Evolutionary conservation across 2,888 invertebrate species (phyloP), one percentile per base, ranked within the genome.

Genomic region (Papilio demoleus): DNA sequence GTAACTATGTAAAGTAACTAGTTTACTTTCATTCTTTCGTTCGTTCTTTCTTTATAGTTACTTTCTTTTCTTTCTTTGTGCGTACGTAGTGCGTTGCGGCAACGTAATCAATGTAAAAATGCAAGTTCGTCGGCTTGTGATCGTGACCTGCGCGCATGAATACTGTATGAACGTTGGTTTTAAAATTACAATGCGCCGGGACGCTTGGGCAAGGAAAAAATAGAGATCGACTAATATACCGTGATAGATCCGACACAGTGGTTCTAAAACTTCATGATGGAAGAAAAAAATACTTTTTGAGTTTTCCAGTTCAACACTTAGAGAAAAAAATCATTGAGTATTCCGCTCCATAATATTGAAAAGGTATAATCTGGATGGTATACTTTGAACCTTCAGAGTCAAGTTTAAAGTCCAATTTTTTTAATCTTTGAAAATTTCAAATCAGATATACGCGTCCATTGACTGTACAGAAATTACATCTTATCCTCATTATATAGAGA

Each of bases 61-160:
- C 31, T 6, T 38, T 14, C 38, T 11, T 38, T 38, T 12, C 12
- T 36, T 36, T 36, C 38, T 38, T 38, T 38, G 38, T 38, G 38
- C 17, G 63, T 58, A 56, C 68, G 56, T 58, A 62, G 22, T 79
- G 79, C 79, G 81, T 83, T 85, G 84, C 85, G 82, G 80, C 79
- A 82, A 86, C 79, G 82, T 84, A 84, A 86, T 85, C 84, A 84
- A 83, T 86, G 84, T 87, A 88, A 90, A 90, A 90, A 90, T 86
- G 85, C 85, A 85, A 83, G 90, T 90, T 89, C 88, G 87, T 79
- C 79, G 86, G 83, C 88, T 91, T 83, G n/a, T 90, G 91, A 89
- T 88, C 91, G 88, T 92, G 92, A 91, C 91, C 91, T 81, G 88
- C 80, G 86, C 85, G 82, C 85, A 89, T 90, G 88, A 82, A 92